phyloP scores from a whole-genome alignment of 1,140 invertebrate species.

The Drosophila mayri region DNA sequence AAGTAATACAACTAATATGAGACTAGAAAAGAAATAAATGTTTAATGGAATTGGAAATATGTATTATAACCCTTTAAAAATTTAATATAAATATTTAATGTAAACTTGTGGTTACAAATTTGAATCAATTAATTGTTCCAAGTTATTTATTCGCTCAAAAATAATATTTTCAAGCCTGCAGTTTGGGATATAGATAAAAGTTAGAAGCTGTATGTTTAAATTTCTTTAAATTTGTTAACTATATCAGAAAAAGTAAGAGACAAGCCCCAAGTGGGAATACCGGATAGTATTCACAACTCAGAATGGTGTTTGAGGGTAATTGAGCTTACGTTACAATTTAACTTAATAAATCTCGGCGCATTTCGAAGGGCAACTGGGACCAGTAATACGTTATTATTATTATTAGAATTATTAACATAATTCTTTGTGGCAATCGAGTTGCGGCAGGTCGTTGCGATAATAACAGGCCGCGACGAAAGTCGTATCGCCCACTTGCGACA shows the following conservation, averaged over 20 bases:
- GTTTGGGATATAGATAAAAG: no score
- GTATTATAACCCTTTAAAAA: no score
- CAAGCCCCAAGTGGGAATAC: not conserved
- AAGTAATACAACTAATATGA: not conserved
- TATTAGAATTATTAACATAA: not conserved
- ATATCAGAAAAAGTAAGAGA: not conserved
- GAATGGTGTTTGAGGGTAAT: constrained; percentile 1
- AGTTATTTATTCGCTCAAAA: no score
- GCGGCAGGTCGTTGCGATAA: constrained; percentile 41
- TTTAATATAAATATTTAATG: no score
- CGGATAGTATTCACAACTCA: not conserved
- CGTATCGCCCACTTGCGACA: constrained; percentile 37
- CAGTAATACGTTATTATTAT: constrained; percentile 8
- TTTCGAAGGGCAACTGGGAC: constrained; percentile 32
- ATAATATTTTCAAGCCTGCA: no score
- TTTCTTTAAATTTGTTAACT: not conserved
- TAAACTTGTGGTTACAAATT: no score
- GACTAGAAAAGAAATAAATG: no score
- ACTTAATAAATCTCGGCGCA: constrained; percentile 3
- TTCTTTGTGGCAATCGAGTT: constrained; percentile 16
- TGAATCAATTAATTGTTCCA: not conserved
- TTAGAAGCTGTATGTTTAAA: no score
- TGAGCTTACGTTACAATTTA: constrained; percentile 21
- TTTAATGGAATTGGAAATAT: no score
- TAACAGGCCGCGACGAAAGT: constrained; percentile 13